Base-by-base conservation (phyloP, 1,140 invertebrate species). In the Rhopalosiphum maidis region DNA sequence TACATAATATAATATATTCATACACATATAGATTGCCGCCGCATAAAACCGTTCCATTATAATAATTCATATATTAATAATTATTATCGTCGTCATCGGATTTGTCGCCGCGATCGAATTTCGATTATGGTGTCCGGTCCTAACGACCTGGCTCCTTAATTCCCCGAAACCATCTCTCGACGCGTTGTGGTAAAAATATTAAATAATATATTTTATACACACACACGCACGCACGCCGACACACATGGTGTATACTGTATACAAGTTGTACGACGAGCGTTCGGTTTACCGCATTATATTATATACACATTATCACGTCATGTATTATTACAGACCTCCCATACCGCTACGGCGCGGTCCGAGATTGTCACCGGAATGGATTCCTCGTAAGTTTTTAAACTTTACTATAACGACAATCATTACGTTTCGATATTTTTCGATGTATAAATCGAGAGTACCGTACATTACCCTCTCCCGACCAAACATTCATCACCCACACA, bases 61-160 rank as follows among this genome's bases (percentile, higher is more conserved):
- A 15, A 51, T 51, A 51, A 51, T 51, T 51, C 15, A 51, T 18
- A 77, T 35, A 77, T n/a, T 21, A 43, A 43, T 77, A 77, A n/a
- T n/a, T n/a, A n/a, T n/a, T n/a, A n/a, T 25, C 22, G 51, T 60
- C 60, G 11, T 37, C 9, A 9, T 41, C 11, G 88, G 88, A 90
- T 90, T 90, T 90, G 88, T 90, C 51, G 60, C 60, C 60, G 88
- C 54, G 54, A 90, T 90, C 88, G 54, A 23, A 90, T 90, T 90
- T 90, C 88, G 60, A 18, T 77, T 77, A 77, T 5, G 88, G 30
- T 35, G 88, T 90, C 88, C 88, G 35, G 54, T 90, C 88, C 30
- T 18, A 77, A 77, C 60, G 30, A 77, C 60, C n/a, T n/a, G 60
- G 60, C 60, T 68, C n/a, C 48, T 11, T 88, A 88, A 48, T 88